Evolutionary conservation across 1,140 invertebrate species (phyloP), one percentile per base, ranked within the genome.

Genomic region (Tachypleus tridentatus): DNA sequence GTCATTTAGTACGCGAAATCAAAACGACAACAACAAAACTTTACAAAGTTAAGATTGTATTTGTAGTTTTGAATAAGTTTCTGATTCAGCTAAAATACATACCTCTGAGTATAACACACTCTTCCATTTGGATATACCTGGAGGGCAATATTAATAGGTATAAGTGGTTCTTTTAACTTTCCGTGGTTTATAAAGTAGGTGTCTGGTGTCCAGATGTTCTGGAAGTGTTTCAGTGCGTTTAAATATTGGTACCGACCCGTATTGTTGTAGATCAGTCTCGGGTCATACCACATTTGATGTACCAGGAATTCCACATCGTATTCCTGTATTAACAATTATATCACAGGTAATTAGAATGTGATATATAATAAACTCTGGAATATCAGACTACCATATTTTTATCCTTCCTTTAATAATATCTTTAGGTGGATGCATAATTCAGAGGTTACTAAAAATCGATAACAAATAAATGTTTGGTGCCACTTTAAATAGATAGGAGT

Each of bases 171-270:
- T 81, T 93, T 91, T 77, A 92, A 92, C 77, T 93, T 90, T 58
- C 69, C 69, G 77, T 93, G 90, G 87, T 93, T 94, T 75, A 93
- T 92, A 80, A 93, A 93, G 77, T 93, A 93, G 47, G 89, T 93
- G 78, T 93, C 90, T 59, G 91, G 90, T 70, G 92, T 81, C 91
- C 90, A 94, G 74, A 93, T 87, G 72, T 90, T 84, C 73, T 88
- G 84, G 78, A 91, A 86, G 77, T 92, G 90, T 76, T 92, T 89
- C 70, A 93, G 89, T 59, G 88, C 90, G 77, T 93, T 93, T 66
- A 93, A 80, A 77, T 86, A 92, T 73, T 88, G 86, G 79, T 89
- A 91, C 70, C 87, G 88, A 75, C 86, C 86, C 75, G 86, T 85
- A 77, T 91, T 91, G 73, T 86, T 86, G 78, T 92, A 92, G 70